Evolutionary conservation across 2,888 invertebrate genomes (phyloP), one percentile per base, ranked within the genome.

Genomic region (Luperina testacea): DNA sequence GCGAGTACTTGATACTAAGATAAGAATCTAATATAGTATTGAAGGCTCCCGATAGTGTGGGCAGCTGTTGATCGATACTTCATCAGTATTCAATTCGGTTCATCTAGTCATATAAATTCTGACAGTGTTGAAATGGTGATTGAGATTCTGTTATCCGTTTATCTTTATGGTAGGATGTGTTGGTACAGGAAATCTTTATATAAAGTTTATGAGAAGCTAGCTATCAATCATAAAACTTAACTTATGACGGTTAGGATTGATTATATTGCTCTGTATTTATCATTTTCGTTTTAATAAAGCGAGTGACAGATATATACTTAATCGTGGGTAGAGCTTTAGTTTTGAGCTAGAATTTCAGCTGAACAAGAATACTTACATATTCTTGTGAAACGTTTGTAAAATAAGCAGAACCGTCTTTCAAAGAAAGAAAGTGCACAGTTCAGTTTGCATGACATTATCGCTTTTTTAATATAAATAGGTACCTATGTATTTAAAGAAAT

Each of bases 21-120:
- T 90, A 82, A 77, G 79, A 82, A 84, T 87, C 83, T 83, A 81
- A 86, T 89, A 85, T 82, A 82, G 76, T 83, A 88, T 87, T 86
- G 75, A 88, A 88, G 81, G 82, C 85, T 89, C 83, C 53, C 80
- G 86, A 84, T 82, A 82, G 74, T 71, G 81, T 90, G 75, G 85
- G 76, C 17, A 74, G 87, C 64, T 76, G 72, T 74, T 87, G 88
- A 87, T 87, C 85, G 88, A 85, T 87, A 74, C 88, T 81, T 87
- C 85, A 85, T 85, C 86, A 77, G 82, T 81, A 87, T 85, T 87
- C 78, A 75, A 85, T 78, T 75, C 24, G 42, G 38, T 73, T 75
- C 78, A 78, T 73, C 86, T 71, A 65, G 72, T 84, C 76, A 77
- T 77, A 87, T 83, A 87, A 72, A 87, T 77, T 77, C 76, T 75